Conservation (phyloP, 2,797 vertebrate genomes). For the Momotus momota region DNA sequence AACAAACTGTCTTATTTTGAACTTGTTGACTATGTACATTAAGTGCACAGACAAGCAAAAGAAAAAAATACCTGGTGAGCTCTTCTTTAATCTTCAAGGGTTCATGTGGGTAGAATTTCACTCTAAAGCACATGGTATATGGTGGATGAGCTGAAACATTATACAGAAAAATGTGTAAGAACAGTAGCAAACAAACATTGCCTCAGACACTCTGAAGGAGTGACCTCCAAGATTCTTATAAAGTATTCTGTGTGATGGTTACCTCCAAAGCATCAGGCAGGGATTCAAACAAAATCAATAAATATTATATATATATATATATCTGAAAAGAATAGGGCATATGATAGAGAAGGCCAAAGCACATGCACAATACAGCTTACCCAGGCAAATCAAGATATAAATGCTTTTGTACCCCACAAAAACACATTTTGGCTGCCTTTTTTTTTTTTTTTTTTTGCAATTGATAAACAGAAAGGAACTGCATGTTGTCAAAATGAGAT, state of each 20-base stretch:
- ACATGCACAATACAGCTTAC: neutral
- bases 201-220: conserved; percentile 13
- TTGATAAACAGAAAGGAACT: neutral
- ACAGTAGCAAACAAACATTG: conserved; percentile 62
- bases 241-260: neutral
- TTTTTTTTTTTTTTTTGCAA: neutral
- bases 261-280: neutral
- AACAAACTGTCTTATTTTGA: neutral
- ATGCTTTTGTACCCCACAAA: neutral
- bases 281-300: conserved; percentile 6
- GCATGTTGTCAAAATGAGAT: neutral
- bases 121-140: conserved; percentile 98
- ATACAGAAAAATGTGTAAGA: conserved; percentile 78
- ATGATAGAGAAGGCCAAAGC: neutral
- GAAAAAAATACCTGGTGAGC: conserved; percentile 90
- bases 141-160: conserved; percentile 93
- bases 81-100: conserved; percentile 99
- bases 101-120: conserved; percentile 98
- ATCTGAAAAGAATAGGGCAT: neutral
- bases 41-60: conserved; percentile 60
- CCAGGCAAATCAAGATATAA: neutral
- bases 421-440: neutral
- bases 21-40: neutral
- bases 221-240: neutral
- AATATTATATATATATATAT: neutral